Conservation (phyloP, 2,113 vertebrate species). For the Callipepla squamata region DNA sequence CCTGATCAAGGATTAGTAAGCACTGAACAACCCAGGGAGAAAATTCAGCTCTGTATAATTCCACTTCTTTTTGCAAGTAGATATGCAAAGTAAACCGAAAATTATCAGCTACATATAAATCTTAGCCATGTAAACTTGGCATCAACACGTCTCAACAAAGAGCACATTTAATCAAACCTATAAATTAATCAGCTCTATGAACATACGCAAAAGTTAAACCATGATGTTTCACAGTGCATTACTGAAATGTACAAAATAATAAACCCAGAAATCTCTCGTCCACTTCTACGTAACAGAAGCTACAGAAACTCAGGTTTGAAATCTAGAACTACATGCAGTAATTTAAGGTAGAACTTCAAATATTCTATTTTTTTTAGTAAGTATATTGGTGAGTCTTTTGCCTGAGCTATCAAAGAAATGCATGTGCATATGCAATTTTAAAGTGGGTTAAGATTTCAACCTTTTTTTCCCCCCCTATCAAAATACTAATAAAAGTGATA, state of each 20-base stretch:
- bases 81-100: neutral
- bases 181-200: neutral
- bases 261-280: neutral
- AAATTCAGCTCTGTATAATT: neutral
- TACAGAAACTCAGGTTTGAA: neutral
- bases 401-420: neutral
- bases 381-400: neutral
- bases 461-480: neutral
- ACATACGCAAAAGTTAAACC: neutral
- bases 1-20: neutral
- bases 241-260: neutral
- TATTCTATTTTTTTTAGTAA: too few relatives aligned
- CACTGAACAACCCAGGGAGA: neutral
- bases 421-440: accelerated
- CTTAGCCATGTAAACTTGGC: neutral
- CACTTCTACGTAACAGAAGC: accelerated
- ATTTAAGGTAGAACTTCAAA: neutral
- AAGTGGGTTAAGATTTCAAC: neutral
- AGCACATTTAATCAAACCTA: neutral
- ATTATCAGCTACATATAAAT: neutral
- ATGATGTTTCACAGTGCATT: neutral
- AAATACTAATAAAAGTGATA: neutral
- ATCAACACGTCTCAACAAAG: neutral
- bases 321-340: accelerated
- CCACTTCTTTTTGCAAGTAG: neutral